Conservation (phyloP, 2,113 vertebrate genomes). For the Crotalus horridus region DNA sequence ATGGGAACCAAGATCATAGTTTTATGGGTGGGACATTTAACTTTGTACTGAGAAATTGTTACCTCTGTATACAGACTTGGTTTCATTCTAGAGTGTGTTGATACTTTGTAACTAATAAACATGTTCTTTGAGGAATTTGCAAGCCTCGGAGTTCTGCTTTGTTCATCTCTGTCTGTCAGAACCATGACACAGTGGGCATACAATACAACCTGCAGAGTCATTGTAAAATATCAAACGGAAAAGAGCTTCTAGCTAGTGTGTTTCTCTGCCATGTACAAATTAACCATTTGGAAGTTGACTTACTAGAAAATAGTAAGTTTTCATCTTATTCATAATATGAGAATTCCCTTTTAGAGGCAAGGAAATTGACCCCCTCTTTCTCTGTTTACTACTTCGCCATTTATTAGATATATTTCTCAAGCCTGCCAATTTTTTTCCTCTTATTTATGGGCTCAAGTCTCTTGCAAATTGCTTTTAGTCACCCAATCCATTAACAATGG, state of each 20-base stretch:
- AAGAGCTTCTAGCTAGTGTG: neutral
- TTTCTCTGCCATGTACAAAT: neutral
- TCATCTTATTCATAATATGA: neutral
- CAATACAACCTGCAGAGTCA: neutral
- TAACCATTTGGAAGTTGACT: neutral
- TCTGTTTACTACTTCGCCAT: neutral
- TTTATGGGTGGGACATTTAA: too few relatives aligned
- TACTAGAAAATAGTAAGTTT: neutral
- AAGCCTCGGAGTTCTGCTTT: too few relatives aligned
- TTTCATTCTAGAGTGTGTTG: too few relatives aligned
- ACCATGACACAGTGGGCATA: neutral
- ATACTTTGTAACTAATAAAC: too few relatives aligned
- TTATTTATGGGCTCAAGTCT: conserved; percentile 3
- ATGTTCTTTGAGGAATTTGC: too few relatives aligned
- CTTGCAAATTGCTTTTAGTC: conserved; percentile 43
- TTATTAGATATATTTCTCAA: conserved; percentile 7
- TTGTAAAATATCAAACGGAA: neutral
- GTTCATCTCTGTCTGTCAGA: too few relatives aligned
- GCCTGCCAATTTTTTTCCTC: neutral
- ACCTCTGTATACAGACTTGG: too few relatives aligned
- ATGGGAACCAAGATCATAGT: too few relatives aligned
- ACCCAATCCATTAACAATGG: conserved; percentile 45
- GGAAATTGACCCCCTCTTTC: fast-evolving
- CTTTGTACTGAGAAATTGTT: too few relatives aligned
- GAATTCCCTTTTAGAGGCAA: neutral